A percentile compares a stretch with the other conserved stretches of the same genome.
Conservation (phyloP, 2,113 vertebrate species). For the Centrocercus urophasianus region DNA sequence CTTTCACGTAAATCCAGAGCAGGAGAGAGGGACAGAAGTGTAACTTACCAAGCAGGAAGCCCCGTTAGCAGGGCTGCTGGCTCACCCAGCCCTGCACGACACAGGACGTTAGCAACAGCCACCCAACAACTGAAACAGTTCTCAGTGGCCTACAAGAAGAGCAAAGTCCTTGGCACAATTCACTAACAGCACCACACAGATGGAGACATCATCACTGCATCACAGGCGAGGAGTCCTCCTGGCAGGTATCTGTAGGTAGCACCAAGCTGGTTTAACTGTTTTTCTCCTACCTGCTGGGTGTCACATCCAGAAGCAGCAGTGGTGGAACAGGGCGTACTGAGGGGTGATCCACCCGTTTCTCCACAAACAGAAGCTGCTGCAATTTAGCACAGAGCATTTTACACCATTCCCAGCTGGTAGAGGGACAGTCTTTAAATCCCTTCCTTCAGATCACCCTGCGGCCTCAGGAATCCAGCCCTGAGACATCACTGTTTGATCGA, state of each 20-base stretch:
- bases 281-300: background rate
- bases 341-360: background rate
- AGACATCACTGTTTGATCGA: background rate
- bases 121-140: background rate
- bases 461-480: slow-evolving; percentile 4
- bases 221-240: background rate
- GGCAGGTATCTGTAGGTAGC: background rate
- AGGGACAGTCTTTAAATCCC: background rate
- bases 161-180: background rate
- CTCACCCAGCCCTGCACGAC: background rate
- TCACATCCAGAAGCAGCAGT: background rate
- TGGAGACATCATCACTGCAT: background rate
- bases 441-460: background rate
- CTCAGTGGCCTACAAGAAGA: background rate
- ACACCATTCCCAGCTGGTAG: background rate
- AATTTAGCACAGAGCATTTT: background rate
- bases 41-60: background rate
- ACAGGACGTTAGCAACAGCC: background rate
- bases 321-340: rapidly evolving
- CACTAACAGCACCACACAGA: background rate
- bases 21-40: background rate
- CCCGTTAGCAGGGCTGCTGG: background rate
- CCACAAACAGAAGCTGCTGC: background rate
- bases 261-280: background rate
- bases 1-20: background rate